Evolutionary conservation across 1,140 invertebrate species (phyloP).

Genomic region (Drosophila ficusphila): DNA sequence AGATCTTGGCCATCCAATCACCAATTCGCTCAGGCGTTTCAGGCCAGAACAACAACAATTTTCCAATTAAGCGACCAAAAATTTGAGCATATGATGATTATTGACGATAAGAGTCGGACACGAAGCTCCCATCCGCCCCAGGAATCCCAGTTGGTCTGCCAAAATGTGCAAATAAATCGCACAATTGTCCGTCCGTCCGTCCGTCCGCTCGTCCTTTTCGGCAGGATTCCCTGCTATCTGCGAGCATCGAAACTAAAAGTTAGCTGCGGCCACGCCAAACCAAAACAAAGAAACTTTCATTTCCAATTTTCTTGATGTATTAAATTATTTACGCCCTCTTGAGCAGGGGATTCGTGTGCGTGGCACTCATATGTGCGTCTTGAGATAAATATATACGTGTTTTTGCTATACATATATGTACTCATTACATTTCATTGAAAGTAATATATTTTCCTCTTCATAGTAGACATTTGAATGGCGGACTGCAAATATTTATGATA

Average conservation of each 20-base stretch:
- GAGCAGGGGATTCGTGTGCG: conserved; percentile 70
- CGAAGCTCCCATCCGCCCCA: conserved; percentile 17
- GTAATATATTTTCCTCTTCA: not conserved
- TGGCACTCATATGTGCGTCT: conserved; percentile 19
- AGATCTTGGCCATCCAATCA: conserved; percentile 43
- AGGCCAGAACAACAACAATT: conserved; percentile 75
- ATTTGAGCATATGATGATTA: conserved; percentile 83
- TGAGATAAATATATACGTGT: not conserved
- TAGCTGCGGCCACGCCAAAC: conserved; percentile 68
- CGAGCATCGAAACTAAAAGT: conserved; percentile 73
- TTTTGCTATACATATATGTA: no score
- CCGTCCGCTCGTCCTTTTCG: not conserved
- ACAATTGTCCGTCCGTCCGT: conserved; percentile 58
- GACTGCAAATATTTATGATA: no score
- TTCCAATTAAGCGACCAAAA: conserved; percentile 83
- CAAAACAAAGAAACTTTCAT: conserved; percentile 81
- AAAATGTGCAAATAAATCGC: conserved; percentile 81
- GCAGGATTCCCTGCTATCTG: conserved; percentile 25
- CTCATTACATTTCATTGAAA: not conserved
- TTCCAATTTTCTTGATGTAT: conserved; percentile 83
- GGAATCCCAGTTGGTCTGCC: conserved; percentile 40
- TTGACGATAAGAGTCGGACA: conserved; percentile 69
- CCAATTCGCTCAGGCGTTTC: conserved; percentile 70
- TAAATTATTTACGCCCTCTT: conserved; percentile 83
- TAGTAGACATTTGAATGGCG: no score